phyloP scores from a whole-genome alignment of 2,113 vertebrate genomes.

The Microcebus murinus region DNA sequence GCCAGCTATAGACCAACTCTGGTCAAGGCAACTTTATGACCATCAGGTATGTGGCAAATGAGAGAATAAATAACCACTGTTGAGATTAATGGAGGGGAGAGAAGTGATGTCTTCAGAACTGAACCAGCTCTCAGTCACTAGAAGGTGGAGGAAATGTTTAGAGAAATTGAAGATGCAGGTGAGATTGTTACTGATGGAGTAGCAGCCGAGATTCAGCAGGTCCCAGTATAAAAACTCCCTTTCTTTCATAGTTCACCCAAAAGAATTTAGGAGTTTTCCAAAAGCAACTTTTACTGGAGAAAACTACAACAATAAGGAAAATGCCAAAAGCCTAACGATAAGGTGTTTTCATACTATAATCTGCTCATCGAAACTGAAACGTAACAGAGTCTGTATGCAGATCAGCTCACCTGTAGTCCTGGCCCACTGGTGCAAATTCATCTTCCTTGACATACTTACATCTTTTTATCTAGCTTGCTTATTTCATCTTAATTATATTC shows the following conservation, averaged over 20 bases:
- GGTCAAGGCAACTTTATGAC: background rate
- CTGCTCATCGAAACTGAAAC: constrained; percentile 31
- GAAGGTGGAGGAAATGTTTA: background rate
- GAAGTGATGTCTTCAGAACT: background rate
- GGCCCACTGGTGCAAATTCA: background rate
- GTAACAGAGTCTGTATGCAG: background rate
- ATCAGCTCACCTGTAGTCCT: background rate
- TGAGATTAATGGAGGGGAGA: background rate
- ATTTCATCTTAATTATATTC: constrained; percentile 36
- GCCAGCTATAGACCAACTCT: background rate
- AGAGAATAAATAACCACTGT: background rate
- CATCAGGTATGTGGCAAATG: background rate
- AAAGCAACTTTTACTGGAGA: background rate
- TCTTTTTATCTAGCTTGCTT: background rate
- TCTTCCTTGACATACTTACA: background rate
- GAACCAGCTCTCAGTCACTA: background rate
- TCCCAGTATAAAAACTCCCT: background rate
- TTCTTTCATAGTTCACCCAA: background rate
- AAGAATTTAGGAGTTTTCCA: background rate
- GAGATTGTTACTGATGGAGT: background rate
- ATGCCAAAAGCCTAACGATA: background rate
- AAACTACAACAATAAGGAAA: background rate
- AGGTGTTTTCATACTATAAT: background rate
- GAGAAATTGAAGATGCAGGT: background rate
- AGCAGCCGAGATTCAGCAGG: background rate